phyloP scores from a whole-genome alignment of 2,888 invertebrate species.

The Cancer borealis region DNA sequence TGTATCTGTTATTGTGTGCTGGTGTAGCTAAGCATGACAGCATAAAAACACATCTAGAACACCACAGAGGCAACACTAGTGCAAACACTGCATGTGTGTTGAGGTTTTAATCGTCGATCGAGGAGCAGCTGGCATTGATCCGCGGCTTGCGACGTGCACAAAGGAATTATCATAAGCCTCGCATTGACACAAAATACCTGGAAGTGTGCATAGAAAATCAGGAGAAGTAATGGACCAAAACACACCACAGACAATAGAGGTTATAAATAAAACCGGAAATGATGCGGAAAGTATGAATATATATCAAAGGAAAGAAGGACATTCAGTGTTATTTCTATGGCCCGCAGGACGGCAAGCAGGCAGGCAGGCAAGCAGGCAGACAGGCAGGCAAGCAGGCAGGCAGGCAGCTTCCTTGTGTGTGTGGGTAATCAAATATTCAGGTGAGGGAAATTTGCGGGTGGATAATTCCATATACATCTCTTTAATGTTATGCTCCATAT shows the following conservation, averaged over 20 bases:
- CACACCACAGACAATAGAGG: neutral
- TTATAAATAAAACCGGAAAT: neutral
- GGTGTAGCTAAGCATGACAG: neutral
- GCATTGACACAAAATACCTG: neutral
- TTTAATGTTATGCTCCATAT: neutral
- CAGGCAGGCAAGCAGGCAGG: neutral
- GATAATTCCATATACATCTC: neutral
- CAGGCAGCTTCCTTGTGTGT: neutral
- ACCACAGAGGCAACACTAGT: neutral
- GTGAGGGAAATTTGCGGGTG: constrained; percentile 7
- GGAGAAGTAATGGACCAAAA: neutral
- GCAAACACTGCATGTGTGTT: neutral
- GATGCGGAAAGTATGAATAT: neutral
- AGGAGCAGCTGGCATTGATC: neutral
- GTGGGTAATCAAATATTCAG: neutral
- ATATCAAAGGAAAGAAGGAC: neutral
- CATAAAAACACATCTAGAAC: neutral
- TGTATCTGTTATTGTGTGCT: neutral
- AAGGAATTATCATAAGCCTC: neutral
- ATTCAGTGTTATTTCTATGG: constrained; percentile 17
- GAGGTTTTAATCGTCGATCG: neutral
- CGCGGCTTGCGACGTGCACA: neutral
- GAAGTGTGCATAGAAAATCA: constrained; percentile 4
- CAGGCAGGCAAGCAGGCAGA: neutral
- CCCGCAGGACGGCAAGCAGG: neutral